Conservation (phyloP, 2,113 vertebrate genomes). For the Pandion haliaetus region DNA sequence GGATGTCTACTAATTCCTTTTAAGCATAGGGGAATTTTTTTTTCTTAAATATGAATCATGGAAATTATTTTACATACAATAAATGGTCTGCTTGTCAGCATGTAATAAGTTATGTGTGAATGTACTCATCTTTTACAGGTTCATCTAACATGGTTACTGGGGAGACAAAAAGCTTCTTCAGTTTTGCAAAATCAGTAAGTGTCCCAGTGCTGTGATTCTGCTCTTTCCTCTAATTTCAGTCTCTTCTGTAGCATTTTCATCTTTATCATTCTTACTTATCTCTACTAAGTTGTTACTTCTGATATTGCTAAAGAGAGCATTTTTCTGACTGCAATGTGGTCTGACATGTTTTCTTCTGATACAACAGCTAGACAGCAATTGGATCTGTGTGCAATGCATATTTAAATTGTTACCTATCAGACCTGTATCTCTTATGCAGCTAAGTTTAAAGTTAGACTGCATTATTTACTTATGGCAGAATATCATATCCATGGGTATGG, state of each 20-base stretch:
- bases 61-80: not conserved
- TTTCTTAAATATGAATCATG: not conserved
- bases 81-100: not conserved
- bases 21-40: not conserved
- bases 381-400: not conserved
- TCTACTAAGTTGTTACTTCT: not conserved
- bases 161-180: constrained; percentile 99
- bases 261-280: not conserved
- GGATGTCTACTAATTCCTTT: not conserved
- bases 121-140: constrained; percentile 76
- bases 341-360: not conserved
- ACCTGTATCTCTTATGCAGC: not conserved
- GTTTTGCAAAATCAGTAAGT: constrained; percentile 99
- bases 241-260: not conserved
- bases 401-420: not conserved
- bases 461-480: not conserved
- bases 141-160: constrained; percentile 99
- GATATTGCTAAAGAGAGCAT: not conserved
- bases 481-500: not conserved
- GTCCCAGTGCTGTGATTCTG: not conserved
- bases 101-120: not conserved
- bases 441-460: not conserved
- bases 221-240: not conserved
- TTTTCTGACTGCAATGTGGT: not conserved
- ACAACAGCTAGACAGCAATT: not conserved